Evolutionary conservation across 2,113 vertebrate genomes (phyloP), one percentile per base, ranked within the genome.

Genomic region (Egretta garzetta): DNA sequence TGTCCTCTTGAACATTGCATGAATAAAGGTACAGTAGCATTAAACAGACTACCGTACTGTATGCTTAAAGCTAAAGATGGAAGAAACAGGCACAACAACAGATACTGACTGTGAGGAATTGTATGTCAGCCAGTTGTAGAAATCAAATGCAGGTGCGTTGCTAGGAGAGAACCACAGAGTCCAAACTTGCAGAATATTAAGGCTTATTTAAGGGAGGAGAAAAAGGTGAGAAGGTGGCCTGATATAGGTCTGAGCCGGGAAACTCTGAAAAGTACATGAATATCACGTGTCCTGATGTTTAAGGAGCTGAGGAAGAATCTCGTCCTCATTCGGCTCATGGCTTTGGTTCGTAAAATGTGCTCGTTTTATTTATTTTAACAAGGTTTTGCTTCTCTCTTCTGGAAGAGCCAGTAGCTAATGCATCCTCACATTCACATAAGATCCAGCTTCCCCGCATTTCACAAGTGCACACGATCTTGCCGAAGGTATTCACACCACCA

Each of bases 401-500:
- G 22, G 16, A 81, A 85, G 26, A 86, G 21, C 41, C 71, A 59
- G 9, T 14, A 63, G 56, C n/a, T 26, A 60, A 39, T 27, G 45
- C 35, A 22, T 53, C 45, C 16, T 5, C 60, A 70, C 6, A 18
- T 11, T 45, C 45, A 18, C 14, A 7, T 24, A 53, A 35, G 33
- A 35, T 63, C 37, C 64, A 74, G 9, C 49, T 93, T 67, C 32
- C 35, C 74, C 39, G 20, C 12, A 6, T 88, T 71, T 37, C 45
- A 60, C 24, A 35, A 35, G 28, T 20, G 33, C 1, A 1, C 6
- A 8, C 3, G 4, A 26, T 56, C 33, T 58, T 86, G n/a, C 32
- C 1, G 0, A 39, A 26, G 2, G 10, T 71, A 19, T 52, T 90
- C 0, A 0, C n/a, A 50, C 28, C 26, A 39, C 30, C 50, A 41